Conservation (phyloP, 2,888 invertebrate genomes). For the Oxycera nigricornis region DNA sequence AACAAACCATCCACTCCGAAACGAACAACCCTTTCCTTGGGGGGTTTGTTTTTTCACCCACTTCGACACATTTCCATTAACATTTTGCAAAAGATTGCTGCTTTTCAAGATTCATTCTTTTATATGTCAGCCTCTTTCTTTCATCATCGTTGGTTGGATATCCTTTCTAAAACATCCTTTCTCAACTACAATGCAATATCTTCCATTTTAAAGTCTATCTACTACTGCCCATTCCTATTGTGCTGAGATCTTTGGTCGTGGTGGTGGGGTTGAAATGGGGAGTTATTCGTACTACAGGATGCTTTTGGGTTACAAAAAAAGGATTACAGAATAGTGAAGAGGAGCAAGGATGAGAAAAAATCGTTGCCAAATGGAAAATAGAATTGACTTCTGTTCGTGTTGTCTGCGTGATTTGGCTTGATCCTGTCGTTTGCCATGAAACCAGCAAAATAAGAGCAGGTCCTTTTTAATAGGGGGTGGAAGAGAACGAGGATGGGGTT, state of each 20-base stretch:
- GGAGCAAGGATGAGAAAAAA: neutral
- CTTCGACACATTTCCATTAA: neutral
- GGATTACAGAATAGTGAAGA: neutral
- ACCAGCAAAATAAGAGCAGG: neutral
- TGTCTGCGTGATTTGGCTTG: constrained; percentile 5
- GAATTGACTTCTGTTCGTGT: constrained; percentile 35
- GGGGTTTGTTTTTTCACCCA: constrained; percentile 10
- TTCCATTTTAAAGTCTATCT: neutral
- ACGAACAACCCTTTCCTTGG: constrained; percentile 12
- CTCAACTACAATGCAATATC: constrained; percentile 17
- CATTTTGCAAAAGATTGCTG: neutral
- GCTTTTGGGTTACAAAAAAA: neutral
- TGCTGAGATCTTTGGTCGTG: too few species aligned
- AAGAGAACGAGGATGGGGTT: neutral
- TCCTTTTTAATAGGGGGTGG: neutral
- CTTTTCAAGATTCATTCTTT: neutral
- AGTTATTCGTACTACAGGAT: too few species aligned
- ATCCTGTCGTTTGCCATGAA: neutral
- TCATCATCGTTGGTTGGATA: neutral
- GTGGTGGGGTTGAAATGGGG: too few species aligned
- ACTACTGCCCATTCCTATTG: neutral
- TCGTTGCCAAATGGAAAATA: neutral
- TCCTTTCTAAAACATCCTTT: constrained; percentile 27
- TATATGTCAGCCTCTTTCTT: neutral
- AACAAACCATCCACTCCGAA: constrained; percentile 29